Evolutionary conservation across 2,797 vertebrate genomes (phyloP).

Genomic region (Danio choprae): DNA sequence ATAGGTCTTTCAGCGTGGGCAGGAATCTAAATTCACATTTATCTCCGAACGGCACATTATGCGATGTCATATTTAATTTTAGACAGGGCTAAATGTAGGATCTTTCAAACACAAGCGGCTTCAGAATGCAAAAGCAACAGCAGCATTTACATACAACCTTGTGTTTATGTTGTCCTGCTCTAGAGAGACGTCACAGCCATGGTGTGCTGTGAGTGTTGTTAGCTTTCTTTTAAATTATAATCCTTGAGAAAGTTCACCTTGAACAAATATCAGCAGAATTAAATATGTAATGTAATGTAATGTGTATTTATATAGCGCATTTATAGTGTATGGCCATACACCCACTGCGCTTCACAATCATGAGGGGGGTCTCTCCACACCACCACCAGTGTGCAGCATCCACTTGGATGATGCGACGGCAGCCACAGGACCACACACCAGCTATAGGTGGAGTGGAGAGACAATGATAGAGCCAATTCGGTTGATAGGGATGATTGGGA

Average conservation of each 20-base stretch:
- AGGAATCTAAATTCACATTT: constrained; percentile 56
- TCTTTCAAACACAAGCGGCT: background rate
- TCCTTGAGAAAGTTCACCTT: background rate
- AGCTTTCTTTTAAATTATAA: background rate
- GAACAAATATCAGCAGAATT: too few species aligned
- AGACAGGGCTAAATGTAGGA: background rate
- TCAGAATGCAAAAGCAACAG: background rate
- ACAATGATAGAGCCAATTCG: too few species aligned
- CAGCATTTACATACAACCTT: background rate
- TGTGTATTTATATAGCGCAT: too few species aligned
- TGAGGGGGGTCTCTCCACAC: too few species aligned
- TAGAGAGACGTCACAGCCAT: background rate
- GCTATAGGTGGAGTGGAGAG: too few species aligned
- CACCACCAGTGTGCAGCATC: too few species aligned
- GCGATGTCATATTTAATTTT: background rate
- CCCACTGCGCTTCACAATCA: too few species aligned
- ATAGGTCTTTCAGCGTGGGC: constrained; percentile 48
- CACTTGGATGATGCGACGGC: too few species aligned
- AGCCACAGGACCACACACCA: too few species aligned
- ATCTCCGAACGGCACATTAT: background rate
- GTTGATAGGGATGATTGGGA: too few species aligned
- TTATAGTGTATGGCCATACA: too few species aligned
- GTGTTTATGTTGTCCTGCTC: background rate
- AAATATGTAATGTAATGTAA: too few species aligned
- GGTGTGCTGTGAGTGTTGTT: background rate